Evolutionary conservation across 2,888 invertebrate genomes (phyloP).

Genomic region (Xanthostigma xanthostigma): DNA sequence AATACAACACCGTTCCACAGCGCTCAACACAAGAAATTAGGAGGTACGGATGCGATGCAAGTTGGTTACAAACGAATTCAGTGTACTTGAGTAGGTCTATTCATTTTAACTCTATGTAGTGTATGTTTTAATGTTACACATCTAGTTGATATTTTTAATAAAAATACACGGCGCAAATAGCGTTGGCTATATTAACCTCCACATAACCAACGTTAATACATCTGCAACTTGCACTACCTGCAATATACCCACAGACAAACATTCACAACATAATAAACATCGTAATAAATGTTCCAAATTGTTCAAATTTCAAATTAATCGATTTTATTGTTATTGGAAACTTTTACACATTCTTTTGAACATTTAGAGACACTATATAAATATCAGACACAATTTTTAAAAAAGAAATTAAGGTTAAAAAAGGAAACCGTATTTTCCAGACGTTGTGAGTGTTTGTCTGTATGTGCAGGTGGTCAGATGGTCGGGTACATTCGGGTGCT

Average conservation of each 20-base stretch:
- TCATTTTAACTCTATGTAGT: no score
- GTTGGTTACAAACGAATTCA: no score
- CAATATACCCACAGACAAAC: not conserved
- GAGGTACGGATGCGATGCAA: no score
- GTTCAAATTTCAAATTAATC: not conserved
- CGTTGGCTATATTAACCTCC: no score
- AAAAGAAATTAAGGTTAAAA: not conserved
- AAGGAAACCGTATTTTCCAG: no score
- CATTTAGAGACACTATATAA: no score
- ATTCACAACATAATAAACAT: slow-evolving; percentile 1
- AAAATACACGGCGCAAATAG: no score
- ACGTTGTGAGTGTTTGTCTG: slow-evolving; percentile 3
- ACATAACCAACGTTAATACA: not conserved
- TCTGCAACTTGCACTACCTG: not conserved
- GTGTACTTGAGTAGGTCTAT: no score
- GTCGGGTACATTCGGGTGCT: not conserved
- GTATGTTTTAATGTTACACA: no score
- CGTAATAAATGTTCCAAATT: not conserved
- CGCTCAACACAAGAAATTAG: no score
- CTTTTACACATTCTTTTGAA: not conserved
- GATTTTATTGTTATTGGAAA: not conserved
- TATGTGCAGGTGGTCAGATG: slow-evolving; percentile 1
- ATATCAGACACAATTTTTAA: not conserved
- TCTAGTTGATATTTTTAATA: no score
- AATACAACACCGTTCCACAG: no score